phyloP scores from a whole-genome alignment of 2,113 vertebrate species.

The Synodontis membranacea region DNA sequence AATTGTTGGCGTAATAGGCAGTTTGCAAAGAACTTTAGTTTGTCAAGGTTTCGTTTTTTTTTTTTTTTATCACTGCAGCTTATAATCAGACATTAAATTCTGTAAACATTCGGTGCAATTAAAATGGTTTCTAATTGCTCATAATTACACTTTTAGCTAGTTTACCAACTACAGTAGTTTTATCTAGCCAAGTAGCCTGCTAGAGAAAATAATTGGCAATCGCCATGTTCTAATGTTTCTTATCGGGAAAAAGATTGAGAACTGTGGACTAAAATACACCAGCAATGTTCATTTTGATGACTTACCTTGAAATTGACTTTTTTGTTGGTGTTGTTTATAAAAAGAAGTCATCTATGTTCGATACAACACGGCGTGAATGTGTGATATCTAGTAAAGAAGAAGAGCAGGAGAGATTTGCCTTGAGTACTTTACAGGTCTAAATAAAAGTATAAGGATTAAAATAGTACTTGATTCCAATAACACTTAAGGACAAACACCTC shows the following conservation, averaged over 20 bases:
- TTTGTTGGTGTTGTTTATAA: too few species aligned
- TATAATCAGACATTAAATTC: too few species aligned
- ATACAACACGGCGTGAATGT: neutral
- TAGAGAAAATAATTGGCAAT: too few species aligned
- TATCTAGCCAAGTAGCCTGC: neutral
- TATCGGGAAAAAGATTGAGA: neutral
- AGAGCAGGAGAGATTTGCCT: neutral
- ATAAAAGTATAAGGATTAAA: neutral
- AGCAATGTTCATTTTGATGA: neutral
- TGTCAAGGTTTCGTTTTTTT: too few species aligned
- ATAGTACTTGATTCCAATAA: neutral
- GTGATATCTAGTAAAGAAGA: neutral
- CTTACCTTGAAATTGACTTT: neutral
- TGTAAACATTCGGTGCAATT: too few species aligned
- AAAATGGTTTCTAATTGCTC: too few species aligned
- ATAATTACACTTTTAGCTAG: neutral
- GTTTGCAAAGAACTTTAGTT: too few species aligned
- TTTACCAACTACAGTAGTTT: too few species aligned
- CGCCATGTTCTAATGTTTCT: neutral
- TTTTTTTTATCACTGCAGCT: too few species aligned
- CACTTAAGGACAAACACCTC: neutral
- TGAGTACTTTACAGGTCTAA: neutral
- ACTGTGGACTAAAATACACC: neutral
- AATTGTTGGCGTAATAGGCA: neutral
- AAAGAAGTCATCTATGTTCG: neutral